phyloP scores from a whole-genome alignment of 2,113 vertebrate genomes.

The Cochlearius cochlearius region DNA sequence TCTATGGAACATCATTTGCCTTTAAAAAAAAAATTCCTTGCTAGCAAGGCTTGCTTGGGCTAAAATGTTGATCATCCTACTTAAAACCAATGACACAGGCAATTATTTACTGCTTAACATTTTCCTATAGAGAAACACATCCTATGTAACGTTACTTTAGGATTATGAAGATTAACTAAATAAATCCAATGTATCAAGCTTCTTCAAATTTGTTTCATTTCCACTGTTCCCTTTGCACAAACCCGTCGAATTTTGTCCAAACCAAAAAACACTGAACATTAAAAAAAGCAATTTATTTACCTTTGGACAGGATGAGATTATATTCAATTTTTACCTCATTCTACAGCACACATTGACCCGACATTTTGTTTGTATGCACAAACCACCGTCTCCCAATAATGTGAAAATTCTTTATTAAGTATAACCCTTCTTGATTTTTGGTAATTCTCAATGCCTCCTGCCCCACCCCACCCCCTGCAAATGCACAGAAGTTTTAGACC shows the following conservation, averaged over 20 bases:
- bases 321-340: background rate
- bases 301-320: background rate
- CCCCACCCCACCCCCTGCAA: fast-evolving
- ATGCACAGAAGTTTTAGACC: background rate
- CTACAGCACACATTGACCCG: fast-evolving
- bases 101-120: background rate
- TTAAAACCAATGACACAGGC: background rate
- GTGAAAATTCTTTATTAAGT: background rate
- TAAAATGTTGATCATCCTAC: background rate
- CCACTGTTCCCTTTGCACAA: background rate
- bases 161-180: background rate
- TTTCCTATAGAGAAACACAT: background rate
- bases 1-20: background rate
- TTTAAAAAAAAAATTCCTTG: background rate
- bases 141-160: fast-evolving
- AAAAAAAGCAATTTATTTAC: fast-evolving
- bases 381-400: background rate
- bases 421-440: background rate
- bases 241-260: background rate
- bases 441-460: background rate
- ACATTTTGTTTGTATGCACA: background rate
- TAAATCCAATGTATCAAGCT: background rate
- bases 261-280: background rate
- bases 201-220: background rate
- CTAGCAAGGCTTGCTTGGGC: background rate